Evolutionary conservation across 1,140 invertebrate genomes (phyloP).

Genomic region (Calephelis nemesis): DNA sequence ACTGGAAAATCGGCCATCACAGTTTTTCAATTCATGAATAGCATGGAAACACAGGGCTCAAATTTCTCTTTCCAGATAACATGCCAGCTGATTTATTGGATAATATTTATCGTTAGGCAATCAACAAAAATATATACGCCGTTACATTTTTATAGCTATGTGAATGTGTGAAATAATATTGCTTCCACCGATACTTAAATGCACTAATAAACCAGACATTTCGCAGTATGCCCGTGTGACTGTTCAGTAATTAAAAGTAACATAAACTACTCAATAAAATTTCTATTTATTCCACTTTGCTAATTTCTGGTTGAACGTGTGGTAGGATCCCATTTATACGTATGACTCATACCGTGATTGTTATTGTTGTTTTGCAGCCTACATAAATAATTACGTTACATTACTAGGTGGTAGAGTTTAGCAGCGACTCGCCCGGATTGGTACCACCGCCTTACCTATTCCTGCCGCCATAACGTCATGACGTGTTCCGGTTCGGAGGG

Average conservation of each 20-base stretch:
- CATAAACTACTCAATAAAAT: constrained; percentile 23
- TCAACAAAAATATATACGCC: neutral
- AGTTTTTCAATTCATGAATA: too few relatives aligned
- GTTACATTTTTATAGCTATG: neutral
- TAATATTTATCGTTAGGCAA: neutral
- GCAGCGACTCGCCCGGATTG: too few relatives aligned
- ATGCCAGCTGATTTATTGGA: neutral
- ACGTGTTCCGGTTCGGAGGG: too few relatives aligned
- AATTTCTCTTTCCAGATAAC: too few relatives aligned
- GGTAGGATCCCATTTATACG: neutral
- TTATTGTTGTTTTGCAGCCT: too few relatives aligned
- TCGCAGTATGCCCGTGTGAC: constrained; percentile 6
- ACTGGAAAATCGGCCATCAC: too few relatives aligned
- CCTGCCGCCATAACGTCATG: too few relatives aligned
- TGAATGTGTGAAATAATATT: constrained; percentile 3
- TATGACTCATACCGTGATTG: too few relatives aligned
- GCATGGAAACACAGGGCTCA: too few relatives aligned
- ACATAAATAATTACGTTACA: too few relatives aligned
- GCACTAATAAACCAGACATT: neutral
- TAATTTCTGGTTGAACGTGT: neutral
- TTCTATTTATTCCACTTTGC: neutral
- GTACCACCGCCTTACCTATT: too few relatives aligned
- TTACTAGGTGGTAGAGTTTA: too few relatives aligned
- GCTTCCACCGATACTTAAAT: constrained; percentile 5
- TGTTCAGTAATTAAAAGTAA: constrained; percentile 20